Percentiles rank a stretch among this genome's conserved stretches.
phyloP scores from a whole-genome alignment of 2,888 invertebrate species.

The Syrista parreyssii region DNA sequence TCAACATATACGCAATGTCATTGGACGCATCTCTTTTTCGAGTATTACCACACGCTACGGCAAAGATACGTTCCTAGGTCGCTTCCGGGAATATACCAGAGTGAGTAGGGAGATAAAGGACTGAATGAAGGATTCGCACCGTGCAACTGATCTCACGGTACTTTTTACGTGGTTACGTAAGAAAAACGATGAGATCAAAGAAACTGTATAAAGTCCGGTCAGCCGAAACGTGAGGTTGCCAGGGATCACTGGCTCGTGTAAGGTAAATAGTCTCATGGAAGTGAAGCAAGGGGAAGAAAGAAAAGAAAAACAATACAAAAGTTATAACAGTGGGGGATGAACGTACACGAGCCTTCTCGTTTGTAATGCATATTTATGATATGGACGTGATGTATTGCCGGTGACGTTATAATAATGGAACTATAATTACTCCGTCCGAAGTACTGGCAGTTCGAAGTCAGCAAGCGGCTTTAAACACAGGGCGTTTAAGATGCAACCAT shows the following conservation, averaged over 20 bases:
- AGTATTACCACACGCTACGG: neutral
- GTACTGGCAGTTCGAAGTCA: constrained; percentile 10
- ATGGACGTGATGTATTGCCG: constrained; percentile 52
- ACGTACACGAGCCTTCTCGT: constrained; percentile 41
- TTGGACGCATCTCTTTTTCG: neutral
- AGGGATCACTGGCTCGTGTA: neutral
- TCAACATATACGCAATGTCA: neutral
- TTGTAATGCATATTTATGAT: constrained; percentile 51
- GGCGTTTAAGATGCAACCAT: constrained; percentile 30
- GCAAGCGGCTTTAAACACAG: constrained; percentile 30
- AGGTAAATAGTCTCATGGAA: neutral
- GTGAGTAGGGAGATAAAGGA: neutral
- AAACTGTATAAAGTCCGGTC: neutral
- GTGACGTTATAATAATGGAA: constrained; percentile 59
- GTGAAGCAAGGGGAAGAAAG: constrained; percentile 4
- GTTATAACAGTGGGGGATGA: neutral
- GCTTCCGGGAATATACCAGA: neutral
- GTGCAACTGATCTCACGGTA: neutral
- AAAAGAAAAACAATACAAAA: constrained; percentile 13
- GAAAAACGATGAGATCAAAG: neutral
- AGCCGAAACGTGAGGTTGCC: neutral
- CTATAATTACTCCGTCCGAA: constrained; percentile 52
- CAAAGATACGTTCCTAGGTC: neutral
- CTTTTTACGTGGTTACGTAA: neutral
- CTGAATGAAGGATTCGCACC: neutral